A percentile compares a stretch with the other conserved stretches of the same genome.
Evolutionary conservation across 2,797 vertebrate species (phyloP).

Genomic region (Eupleurogrammus muticus): DNA sequence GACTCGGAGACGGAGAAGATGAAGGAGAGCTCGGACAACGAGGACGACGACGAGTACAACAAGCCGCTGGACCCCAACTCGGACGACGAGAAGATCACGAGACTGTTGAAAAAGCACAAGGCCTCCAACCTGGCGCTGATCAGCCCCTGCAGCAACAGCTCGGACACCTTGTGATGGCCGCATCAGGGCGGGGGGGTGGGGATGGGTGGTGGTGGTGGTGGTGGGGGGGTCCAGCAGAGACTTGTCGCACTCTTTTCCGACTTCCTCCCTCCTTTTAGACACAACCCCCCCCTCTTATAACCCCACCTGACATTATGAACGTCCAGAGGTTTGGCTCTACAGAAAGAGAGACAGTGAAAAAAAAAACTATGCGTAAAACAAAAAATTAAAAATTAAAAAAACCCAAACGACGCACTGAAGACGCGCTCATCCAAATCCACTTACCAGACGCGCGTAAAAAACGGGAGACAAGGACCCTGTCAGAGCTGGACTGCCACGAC

Average conservation of each 20-base stretch:
- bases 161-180: conserved; percentile 91
- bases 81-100: conserved; percentile 97
- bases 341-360: conserved; percentile 25
- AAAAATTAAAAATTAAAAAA: no score
- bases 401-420: conserved; percentile 8
- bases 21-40: conserved; percentile 96
- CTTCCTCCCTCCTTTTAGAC: conserved; percentile 23
- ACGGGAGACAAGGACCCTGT: conserved; percentile 29
- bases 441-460: conserved; percentile 8
- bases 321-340: conserved; percentile 14
- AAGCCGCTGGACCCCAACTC: conserved; percentile 98
- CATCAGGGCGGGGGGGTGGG: neutral
- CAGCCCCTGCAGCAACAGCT: conserved; percentile 95
- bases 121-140: conserved; percentile 89
- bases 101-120: conserved; percentile 99
- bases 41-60: conserved; percentile 98
- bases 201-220: neutral
- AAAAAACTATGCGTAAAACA: neutral
- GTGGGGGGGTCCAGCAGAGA: conserved; percentile 44
- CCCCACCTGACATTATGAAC: conserved; percentile 55
- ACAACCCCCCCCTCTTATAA: conserved; percentile 8
- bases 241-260: conserved; percentile 44
- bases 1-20: conserved; percentile 98
- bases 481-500: conserved; percentile 27
- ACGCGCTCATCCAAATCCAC: conserved; percentile 24